Evolutionary conservation across 2,113 vertebrate species (phyloP).

Genomic region (Regulus satrapa): DNA sequence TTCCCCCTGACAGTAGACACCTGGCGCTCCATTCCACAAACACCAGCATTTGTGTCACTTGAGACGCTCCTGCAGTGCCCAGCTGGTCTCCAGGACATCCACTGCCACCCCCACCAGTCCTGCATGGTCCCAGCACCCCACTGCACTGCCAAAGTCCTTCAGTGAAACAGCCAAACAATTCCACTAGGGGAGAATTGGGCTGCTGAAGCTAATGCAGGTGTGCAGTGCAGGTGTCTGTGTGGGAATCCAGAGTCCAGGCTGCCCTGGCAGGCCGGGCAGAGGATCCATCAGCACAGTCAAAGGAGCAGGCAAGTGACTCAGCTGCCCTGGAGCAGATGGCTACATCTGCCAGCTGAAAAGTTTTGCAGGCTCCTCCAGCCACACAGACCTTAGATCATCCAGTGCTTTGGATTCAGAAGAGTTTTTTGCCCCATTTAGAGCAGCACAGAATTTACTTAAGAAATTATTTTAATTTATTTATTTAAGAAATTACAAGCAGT

Average conservation of each 20-base stretch:
- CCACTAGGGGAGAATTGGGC: not conserved
- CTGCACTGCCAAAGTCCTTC: not conserved
- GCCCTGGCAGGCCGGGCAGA: not conserved
- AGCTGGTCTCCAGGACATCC: not conserved
- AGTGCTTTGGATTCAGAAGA: not conserved
- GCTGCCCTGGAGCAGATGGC: not conserved
- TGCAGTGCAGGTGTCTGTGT: fast-evolving
- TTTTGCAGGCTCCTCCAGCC: not conserved
- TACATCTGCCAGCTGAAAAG: not conserved
- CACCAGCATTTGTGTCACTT: not conserved
- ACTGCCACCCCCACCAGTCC: not conserved
- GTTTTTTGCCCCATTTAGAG: not conserved
- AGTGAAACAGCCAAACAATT: not conserved
- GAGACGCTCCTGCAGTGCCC: not conserved
- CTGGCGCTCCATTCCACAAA: not conserved
- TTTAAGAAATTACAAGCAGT: not conserved
- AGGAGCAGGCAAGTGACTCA: not conserved
- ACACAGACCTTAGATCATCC: not conserved
- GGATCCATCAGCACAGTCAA: not conserved
- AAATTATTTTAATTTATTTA: not conserved
- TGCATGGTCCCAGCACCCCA: fast-evolving
- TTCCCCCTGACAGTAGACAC: not conserved
- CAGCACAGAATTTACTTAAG: not conserved
- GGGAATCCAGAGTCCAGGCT: not conserved
- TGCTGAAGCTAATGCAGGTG: not conserved